Conservation (phyloP, 1,140 invertebrate genomes). For the Drosophila navojoa region DNA sequence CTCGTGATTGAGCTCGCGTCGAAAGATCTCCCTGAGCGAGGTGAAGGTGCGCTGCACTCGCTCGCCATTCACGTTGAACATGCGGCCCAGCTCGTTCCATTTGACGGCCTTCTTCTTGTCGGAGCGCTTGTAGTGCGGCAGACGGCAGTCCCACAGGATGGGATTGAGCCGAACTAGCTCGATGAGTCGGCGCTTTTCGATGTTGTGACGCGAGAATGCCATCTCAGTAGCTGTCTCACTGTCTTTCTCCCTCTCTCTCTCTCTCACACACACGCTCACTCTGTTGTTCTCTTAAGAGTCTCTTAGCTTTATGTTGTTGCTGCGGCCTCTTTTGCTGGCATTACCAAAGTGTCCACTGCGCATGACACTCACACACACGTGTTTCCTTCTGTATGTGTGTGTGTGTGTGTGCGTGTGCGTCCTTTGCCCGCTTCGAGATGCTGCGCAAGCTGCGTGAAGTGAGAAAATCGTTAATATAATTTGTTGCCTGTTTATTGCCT, state of each 20-base stretch:
- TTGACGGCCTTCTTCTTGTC: constrained; percentile 81
- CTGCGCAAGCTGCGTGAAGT: constrained; percentile 59
- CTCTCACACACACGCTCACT: constrained; percentile 1
- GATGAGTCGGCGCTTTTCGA: constrained; percentile 81
- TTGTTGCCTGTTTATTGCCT: constrained; percentile 34
- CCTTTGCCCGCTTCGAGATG: constrained; percentile 53
- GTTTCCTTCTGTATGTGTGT: constrained; percentile 3
- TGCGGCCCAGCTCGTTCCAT: constrained; percentile 78
- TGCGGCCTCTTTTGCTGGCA: constrained; percentile 42
- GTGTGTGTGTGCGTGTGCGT: constrained; percentile 23
- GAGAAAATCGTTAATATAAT: constrained; percentile 76
- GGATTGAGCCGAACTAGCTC: constrained; percentile 78
- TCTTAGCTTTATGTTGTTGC: constrained; percentile 30
- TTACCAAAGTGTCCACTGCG: constrained; percentile 72
- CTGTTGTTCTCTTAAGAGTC: constrained; percentile 14
- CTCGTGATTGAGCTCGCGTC: constrained; percentile 79
- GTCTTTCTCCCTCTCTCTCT: neutral
- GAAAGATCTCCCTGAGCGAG: constrained; percentile 76
- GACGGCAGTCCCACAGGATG: constrained; percentile 79
- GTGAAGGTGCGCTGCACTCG: constrained; percentile 81
- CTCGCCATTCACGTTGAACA: constrained; percentile 78
- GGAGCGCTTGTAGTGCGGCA: constrained; percentile 80
- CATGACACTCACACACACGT: constrained; percentile 47
- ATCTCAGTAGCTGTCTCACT: constrained; percentile 33
- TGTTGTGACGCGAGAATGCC: constrained; percentile 81